These are phyloP conservation scores for Machaerirhynchus nigripectus DNA, from an alignment of 2,113 vertebrate species.

Conservation along the genomic window DNA sequence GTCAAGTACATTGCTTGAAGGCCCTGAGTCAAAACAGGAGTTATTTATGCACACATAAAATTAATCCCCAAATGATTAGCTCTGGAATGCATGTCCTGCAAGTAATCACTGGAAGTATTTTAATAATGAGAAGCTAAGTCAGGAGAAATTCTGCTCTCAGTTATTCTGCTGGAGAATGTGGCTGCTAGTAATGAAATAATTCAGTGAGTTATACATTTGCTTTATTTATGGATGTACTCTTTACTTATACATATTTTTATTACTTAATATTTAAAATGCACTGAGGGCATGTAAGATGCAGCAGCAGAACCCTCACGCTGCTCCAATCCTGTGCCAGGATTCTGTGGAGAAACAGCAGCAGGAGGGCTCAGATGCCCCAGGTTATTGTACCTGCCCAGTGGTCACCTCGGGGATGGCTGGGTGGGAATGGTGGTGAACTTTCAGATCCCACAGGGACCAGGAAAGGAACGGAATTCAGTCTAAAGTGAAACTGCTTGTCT, in stretches of 20 bases:
- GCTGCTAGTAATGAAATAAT: constrained; percentile 62
- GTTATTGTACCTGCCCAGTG: not conserved
- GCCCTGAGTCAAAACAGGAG: not conserved
- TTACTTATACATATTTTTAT: constrained; percentile 69
- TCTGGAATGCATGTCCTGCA: constrained; percentile 7
- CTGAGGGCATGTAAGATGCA: not conserved
- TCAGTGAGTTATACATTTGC: constrained; percentile 23
- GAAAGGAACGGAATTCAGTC: accelerated
- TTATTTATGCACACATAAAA: constrained; percentile 34
- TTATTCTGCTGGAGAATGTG: constrained; percentile 26
- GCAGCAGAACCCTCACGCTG: not conserved
- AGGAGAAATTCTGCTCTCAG: constrained; percentile 37
- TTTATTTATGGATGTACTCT: constrained; percentile 63
- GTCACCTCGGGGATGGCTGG: not conserved
- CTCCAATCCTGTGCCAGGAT: not conserved
- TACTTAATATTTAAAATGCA: constrained; percentile 67
- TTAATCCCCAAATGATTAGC: constrained; percentile 31
- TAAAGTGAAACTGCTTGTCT: not conserved
- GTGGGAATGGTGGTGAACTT: not conserved
- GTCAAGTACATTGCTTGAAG: not conserved
- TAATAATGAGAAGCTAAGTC: constrained; percentile 28
- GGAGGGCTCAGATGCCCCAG: not conserved
- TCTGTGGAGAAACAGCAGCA: not conserved
- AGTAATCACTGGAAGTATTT: constrained; percentile 8
- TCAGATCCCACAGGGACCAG: not conserved